Base-by-base conservation (phyloP, 1,140 invertebrate species). In the Pachyrhynchus sulphureomaculatus region DNA sequence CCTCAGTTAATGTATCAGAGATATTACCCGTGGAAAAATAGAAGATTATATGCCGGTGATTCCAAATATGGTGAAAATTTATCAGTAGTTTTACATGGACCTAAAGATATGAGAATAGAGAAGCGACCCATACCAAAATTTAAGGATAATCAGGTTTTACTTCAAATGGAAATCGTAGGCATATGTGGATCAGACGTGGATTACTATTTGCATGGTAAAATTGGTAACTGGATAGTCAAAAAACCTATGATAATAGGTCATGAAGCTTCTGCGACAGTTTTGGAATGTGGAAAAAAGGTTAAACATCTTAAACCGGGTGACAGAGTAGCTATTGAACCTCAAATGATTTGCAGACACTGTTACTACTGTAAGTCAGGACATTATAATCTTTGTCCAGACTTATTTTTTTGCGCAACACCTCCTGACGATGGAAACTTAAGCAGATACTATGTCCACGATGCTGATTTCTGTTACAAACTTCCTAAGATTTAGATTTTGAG, bases 101-200 rank as follows among this genome's bases (percentile, higher is more conserved):
- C 32, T 13, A 65, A 65, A 18, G 51, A 65, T 21, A 24, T 65
- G 12, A 53, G 24, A 55, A 21, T 65, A 85, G 87, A 88, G 77
- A 81, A 88, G 76, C 79, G 84, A 34, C 81, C 82, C 1, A 82
- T 88, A 68, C 86, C 86, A 42, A 79, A 80, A 71, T 84, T 85
- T 4, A 79, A 76, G 12, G 80, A 83, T 48, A 68, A 86, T 75
- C 85, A 96, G 82, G 94, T 96, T 1, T 83, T 95, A 8, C 65
- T 98, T 6, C 81, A 85, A 55, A 95, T 98, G 86, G 85, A 88
- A 62, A 86, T 87, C 65, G 92, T 97, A 36, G 95, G 95, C 33
- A 97, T 98, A 65, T 98, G 96, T 77, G 95, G 95, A 0, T 96
- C 94, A 0, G 95, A 97, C 78, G 91, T 97, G 2, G 92, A 95